A percentile compares a stretch with the other conserved stretches of the same genome.
Conservation (phyloP, 2,797 vertebrate species). For the Danio choprae region DNA sequence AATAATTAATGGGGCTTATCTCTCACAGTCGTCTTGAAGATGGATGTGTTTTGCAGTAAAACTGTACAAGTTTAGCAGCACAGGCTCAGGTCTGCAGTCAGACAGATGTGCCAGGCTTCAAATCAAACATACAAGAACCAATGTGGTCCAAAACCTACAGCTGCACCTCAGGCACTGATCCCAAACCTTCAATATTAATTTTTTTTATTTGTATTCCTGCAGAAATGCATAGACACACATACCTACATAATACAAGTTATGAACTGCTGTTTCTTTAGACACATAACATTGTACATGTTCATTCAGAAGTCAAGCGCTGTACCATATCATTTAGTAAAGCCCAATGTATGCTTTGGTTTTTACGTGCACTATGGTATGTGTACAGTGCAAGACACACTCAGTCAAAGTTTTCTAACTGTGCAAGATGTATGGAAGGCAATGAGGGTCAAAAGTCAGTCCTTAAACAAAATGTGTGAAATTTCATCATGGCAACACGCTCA, state of each 20-base stretch:
- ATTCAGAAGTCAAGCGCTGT: conserved; percentile 57
- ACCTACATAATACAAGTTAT: conserved; percentile 68
- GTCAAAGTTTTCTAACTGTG: too few relatives aligned
- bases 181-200: conserved; percentile 27
- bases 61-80: conserved; percentile 47
- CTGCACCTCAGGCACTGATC: neutral
- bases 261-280: conserved; percentile 60
- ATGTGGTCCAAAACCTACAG: conserved; percentile 6
- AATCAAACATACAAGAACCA: conserved; percentile 15
- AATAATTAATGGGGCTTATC: conserved; percentile 75
- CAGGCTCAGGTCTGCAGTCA: conserved; percentile 68
- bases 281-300: conserved; percentile 64
- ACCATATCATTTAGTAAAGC: neutral
- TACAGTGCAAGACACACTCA: too few relatives aligned
- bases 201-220: conserved; percentile 70
- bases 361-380: neutral
- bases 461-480: too few relatives aligned
- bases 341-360: neutral
- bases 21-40: conserved; percentile 79
- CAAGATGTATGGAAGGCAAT: too few relatives aligned
- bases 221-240: conserved; percentile 78
- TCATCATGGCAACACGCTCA: too few relatives aligned
- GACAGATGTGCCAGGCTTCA: conserved; percentile 56
- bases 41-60: conserved; percentile 65
- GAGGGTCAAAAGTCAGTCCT: too few relatives aligned